These are phyloP conservation scores for Caligus rogercresseyi DNA, from an alignment of 1,140 invertebrate species.

Conservation along the genomic window DNA sequence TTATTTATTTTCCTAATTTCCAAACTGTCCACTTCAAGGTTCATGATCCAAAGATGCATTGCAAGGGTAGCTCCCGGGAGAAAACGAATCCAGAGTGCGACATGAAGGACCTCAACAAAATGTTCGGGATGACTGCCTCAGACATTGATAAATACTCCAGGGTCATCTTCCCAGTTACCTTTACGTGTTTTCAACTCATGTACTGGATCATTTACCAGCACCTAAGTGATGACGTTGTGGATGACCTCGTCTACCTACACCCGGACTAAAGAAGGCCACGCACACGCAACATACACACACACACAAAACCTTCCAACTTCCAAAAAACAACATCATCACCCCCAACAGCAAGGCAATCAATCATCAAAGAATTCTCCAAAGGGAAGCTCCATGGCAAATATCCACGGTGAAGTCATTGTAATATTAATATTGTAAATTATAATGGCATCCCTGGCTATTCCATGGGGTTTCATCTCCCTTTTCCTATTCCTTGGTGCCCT, in stretches of 20 bases:
- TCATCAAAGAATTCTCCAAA: no score
- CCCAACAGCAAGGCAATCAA: no score
- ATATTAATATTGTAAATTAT: no score
- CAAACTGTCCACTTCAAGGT: slow-evolving; percentile 87
- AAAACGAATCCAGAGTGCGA: slow-evolving; percentile 35
- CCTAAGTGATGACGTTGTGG: slow-evolving; percentile 80
- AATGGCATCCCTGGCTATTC: no score
- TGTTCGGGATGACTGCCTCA: slow-evolving; percentile 72
- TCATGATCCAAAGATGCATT: slow-evolving; percentile 74
- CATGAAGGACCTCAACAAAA: slow-evolving; percentile 55
- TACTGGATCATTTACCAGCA: slow-evolving; percentile 94
- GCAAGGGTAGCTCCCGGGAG: slow-evolving; percentile 69
- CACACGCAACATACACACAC: no score
- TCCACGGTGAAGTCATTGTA: no score
- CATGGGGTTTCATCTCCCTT: no score
- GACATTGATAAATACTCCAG: slow-evolving; percentile 93
- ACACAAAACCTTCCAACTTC: no score
- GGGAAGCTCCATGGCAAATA: no score
- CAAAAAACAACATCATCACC: no score
- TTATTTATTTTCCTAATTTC: slow-evolving; percentile 28
- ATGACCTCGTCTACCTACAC: slow-evolving; percentile 51
- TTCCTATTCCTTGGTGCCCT: no score
- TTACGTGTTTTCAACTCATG: slow-evolving; percentile 92
- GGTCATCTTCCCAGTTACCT: slow-evolving; percentile 87
- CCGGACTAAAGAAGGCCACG: no score